Percentiles rank a stretch among this genome's conserved stretches.
These are phyloP conservation scores for Caenorhabditis tropicalis DNA, from an alignment of 1,140 invertebrate species.

Conservation along the genomic window DNA sequence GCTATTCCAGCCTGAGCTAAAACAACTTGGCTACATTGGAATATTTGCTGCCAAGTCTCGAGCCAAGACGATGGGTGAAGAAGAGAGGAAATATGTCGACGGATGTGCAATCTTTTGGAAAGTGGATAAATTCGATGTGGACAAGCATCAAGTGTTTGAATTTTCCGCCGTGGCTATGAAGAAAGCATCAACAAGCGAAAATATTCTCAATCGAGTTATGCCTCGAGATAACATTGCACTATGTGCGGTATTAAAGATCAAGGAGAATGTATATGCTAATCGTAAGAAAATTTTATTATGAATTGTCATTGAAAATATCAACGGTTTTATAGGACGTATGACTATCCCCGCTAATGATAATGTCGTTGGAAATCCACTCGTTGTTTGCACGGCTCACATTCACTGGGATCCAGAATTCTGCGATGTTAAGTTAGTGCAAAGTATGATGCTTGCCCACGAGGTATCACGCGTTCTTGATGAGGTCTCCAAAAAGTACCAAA, in stretches of 20 bases:
- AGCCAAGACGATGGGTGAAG: constrained; percentile 96
- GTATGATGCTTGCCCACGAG: constrained; percentile 98
- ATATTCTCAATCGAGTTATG: constrained; percentile 99
- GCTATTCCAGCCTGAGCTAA: constrained; percentile 92
- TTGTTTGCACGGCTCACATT: constrained; percentile 97
- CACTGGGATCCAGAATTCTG: constrained; percentile 99
- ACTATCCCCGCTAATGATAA: constrained; percentile 44
- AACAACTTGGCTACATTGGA: constrained; percentile 86
- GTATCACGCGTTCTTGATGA: constrained; percentile 63
- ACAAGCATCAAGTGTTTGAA: constrained; percentile 93
- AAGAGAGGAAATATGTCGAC: constrained; percentile 95
- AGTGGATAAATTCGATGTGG: constrained; percentile 89
- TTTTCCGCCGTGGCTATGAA: constrained; percentile 79
- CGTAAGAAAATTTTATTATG: constrained; percentile 10
- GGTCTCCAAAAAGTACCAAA: constrained; percentile 62
- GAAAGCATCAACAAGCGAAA: constrained; percentile 79
- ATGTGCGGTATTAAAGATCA: constrained; percentile 77
- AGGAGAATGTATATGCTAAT: constrained; percentile 78
- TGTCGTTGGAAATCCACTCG: constrained; percentile 80
- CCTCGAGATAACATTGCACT: constrained; percentile 98
- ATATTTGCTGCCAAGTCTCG: constrained; percentile 78
- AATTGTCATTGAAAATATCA: neutral
- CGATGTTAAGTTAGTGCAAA: constrained; percentile 99
- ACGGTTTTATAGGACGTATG: constrained; percentile 25
- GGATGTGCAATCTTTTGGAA: constrained; percentile 97